phyloP scores from a whole-genome alignment of 1,140 invertebrate genomes.

The Eupristina koningsbergeri region DNA sequence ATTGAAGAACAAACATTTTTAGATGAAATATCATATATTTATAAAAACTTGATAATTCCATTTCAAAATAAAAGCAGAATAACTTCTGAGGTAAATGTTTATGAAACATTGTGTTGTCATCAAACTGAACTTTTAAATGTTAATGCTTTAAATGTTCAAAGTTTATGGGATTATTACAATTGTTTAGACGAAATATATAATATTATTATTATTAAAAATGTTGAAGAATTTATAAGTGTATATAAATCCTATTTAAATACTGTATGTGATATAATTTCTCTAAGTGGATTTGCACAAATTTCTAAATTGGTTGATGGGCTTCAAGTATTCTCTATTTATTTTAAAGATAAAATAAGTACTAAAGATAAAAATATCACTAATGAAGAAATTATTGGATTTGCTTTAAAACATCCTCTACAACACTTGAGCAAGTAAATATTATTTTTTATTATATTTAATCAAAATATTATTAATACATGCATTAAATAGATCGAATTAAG shows the following conservation, averaged over 20 bases:
- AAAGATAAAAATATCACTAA: conserved; percentile 73
- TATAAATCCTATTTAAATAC: conserved; percentile 83
- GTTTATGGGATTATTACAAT: conserved; percentile 79
- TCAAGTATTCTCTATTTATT: conserved; percentile 75
- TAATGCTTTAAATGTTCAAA: conserved; percentile 79
- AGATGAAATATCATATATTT: conserved; percentile 79
- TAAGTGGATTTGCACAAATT: conserved; percentile 81
- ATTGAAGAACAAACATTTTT: conserved; percentile 80
- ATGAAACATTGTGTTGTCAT: conserved; percentile 78
- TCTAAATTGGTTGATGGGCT: conserved; percentile 77
- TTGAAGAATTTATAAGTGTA: conserved; percentile 81
- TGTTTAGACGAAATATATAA: conserved; percentile 77
- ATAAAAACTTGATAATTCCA: conserved; percentile 77
- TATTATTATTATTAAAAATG: conserved; percentile 80
- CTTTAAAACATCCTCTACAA: conserved; percentile 76
- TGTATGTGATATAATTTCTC: conserved; percentile 83
- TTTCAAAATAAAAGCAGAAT: conserved; percentile 76
- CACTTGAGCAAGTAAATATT: conserved; percentile 75
- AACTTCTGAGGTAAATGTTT: conserved; percentile 75
- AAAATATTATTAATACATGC: no score
- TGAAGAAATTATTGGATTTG: conserved; percentile 75
- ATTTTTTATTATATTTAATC: not conserved
- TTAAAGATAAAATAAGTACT: conserved; percentile 74
- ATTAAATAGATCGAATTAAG: no score
- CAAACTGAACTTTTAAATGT: conserved; percentile 82